Base-by-base conservation (phyloP, 2,888 invertebrate species). In the Mactromeris polynyma region DNA sequence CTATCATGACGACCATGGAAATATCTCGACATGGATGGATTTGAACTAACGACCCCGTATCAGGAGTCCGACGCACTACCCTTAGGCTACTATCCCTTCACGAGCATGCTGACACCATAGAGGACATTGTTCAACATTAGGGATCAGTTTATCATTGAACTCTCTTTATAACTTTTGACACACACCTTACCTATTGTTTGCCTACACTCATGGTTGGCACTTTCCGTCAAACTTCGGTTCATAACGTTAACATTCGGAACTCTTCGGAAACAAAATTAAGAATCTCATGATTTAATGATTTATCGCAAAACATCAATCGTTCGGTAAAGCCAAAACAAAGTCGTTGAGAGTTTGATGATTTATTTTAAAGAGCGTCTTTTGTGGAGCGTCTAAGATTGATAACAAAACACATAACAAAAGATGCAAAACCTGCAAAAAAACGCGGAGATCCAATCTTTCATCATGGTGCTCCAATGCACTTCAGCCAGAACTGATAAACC, bases 401-500 rank as follows among this genome's bases (percentile, higher is more conserved):
- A 46, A 46, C 46, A 46, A 46, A 46, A 17, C 11, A 14, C 46
- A 46, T 46, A n/a, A 64, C 26, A 64, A 21, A 64, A 64, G 21
- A 64, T 26, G 26, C 58, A 26, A 73, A 33, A 36, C 36, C 73
- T 14, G 73, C 36, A 73, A 73, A 73, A 64, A 26, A 19, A 14
- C 3, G 17, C 9, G 33, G 19, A 73, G 36, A 84, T 84, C 36
- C 33, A 51, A 38, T 84, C 78, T 21, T 51, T 84, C 84, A 84
- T 38, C 46, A 51, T 7, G 36, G 51, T 21, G 54, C 54, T 42
- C 78, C 51, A 38, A 84, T 84, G 84, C 38, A 51, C 78, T 80
- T 54, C 58, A 87, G 82, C 46, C 40, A 77, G 2, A 40, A 36
- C 86, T 82, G 86, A 87, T 87, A 87, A 87, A 83, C 86, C 82